phyloP scores from a whole-genome alignment of 1,140 invertebrate species.

The Procambarus clarkii region DNA sequence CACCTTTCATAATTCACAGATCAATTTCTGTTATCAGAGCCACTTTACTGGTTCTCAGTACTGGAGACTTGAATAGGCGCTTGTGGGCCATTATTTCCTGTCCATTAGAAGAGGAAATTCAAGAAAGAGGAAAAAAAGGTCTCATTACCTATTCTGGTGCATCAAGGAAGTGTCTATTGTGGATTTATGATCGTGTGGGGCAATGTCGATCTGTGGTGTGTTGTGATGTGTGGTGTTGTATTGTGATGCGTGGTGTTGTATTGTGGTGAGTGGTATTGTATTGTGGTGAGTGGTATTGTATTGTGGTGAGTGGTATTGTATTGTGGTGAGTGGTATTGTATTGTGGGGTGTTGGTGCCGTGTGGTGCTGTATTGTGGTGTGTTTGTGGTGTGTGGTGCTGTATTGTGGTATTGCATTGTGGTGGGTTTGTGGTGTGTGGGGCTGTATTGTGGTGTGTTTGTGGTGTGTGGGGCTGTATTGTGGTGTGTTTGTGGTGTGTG shows the following conservation, averaged over 20 bases:
- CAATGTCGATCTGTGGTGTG: not conserved
- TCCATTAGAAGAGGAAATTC: not conserved
- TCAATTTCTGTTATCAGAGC: constrained; percentile 13
- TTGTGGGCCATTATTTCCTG: not conserved
- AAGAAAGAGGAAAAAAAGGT: not conserved
- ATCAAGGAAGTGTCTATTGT: too few species aligned
- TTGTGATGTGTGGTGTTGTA: not conserved
- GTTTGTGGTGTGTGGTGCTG: not conserved
- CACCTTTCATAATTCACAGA: constrained; percentile 18
- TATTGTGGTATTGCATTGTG: not conserved
- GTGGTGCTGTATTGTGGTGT: not conserved
- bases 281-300: not conserved
- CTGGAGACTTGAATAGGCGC: not conserved
- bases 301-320: not conserved
- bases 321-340: not conserved
- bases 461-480: not conserved
- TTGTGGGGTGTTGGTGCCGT: not conserved
- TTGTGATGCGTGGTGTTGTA: not conserved
- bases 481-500: not conserved
- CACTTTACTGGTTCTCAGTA: not conserved
- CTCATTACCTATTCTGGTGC: not conserved
- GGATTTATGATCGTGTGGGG: not conserved
- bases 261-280: not conserved
- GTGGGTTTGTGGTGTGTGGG: not conserved
- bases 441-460: not conserved